These are phyloP conservation scores for Archaeoteleia sp. DNA, from an alignment of 2,888 invertebrate genomes.

Conservation along the genomic window DNA sequence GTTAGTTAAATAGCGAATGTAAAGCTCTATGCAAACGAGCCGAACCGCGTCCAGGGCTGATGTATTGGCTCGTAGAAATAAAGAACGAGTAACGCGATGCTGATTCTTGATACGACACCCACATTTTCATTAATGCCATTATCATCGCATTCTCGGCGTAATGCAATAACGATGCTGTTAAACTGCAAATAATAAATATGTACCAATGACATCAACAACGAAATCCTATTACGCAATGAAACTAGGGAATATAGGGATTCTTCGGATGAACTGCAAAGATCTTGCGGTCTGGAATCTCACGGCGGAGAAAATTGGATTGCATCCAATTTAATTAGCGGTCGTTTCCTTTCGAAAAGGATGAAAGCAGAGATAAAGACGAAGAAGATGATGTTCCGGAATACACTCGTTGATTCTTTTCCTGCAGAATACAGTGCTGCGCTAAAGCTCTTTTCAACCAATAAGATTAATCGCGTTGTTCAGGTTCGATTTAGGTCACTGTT, in stretches of 20 bases:
- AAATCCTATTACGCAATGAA: slow-evolving; percentile 41
- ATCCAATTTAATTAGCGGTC: slow-evolving; percentile 39
- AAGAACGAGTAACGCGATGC: slow-evolving; percentile 8
- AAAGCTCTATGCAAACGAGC: background rate
- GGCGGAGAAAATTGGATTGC: slow-evolving; percentile 39
- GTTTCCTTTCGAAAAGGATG: slow-evolving; percentile 26
- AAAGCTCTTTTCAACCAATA: background rate
- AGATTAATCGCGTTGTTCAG: slow-evolving; percentile 17
- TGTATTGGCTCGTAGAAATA: slow-evolving; percentile 4
- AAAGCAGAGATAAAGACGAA: background rate
- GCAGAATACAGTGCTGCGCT: background rate
- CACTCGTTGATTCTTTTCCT: slow-evolving; percentile 10
- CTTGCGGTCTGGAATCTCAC: slow-evolving; percentile 23
- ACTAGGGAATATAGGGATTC: slow-evolving; percentile 23
- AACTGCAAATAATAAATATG: slow-evolving; percentile 23
- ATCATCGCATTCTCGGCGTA: slow-evolving; percentile 20
- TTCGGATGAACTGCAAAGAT: slow-evolving; percentile 30
- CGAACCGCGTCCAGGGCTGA: slow-evolving; percentile 1
- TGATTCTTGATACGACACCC: slow-evolving; percentile 19
- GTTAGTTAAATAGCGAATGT: background rate
- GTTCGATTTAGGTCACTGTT: slow-evolving; percentile 22
- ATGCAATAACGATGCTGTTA: slow-evolving; percentile 6
- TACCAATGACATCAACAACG: slow-evolving; percentile 30
- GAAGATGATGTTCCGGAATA: slow-evolving; percentile 7
- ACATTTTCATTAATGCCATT: slow-evolving; percentile 34